Percentiles rank a stretch among this genome's conserved stretches.
Conservation (phyloP, 2,113 vertebrate genomes). For the Felis chaus region DNA sequence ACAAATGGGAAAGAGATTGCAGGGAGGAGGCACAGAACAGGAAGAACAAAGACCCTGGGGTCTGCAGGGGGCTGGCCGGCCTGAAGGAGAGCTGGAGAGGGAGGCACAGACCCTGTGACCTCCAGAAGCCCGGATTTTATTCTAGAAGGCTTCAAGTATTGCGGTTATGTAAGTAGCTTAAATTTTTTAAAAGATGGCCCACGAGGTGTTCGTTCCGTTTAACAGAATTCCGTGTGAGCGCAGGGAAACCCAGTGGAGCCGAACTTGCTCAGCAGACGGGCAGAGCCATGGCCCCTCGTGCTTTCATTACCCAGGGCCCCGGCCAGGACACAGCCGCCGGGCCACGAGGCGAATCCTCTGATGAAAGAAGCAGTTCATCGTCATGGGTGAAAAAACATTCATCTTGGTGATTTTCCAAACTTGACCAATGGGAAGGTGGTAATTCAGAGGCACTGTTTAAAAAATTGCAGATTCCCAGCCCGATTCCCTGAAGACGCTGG, state of each 20-base stretch:
- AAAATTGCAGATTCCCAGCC: not conserved
- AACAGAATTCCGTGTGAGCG: not conserved
- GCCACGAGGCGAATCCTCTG: not conserved
- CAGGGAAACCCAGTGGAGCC: not conserved
- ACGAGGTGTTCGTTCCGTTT: not conserved
- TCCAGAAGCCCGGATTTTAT: not conserved
- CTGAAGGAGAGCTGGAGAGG: not conserved
- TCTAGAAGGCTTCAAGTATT: too few relatives aligned
- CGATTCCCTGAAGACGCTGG: not conserved
- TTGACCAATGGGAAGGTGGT: not conserved
- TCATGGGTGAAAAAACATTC: not conserved
- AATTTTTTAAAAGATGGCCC: not conserved
- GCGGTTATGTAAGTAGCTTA: not conserved
- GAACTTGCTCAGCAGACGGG: not conserved
- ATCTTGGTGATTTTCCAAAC: not conserved
- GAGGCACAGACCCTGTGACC: not conserved
- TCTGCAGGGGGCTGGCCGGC: not conserved
- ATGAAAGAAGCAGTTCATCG: not conserved
- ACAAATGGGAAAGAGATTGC: not conserved
- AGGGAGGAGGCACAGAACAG: not conserved
- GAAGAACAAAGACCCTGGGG: not conserved
- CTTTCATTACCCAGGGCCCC: not conserved
- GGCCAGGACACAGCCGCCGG: not conserved
- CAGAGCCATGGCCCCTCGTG: accelerated
- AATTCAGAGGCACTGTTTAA: not conserved